Percentiles rank a stretch among this genome's conserved stretches.
Evolutionary conservation across 2,797 vertebrate species (phyloP).

Genomic region (Gadopsis bispinosus): DNA sequence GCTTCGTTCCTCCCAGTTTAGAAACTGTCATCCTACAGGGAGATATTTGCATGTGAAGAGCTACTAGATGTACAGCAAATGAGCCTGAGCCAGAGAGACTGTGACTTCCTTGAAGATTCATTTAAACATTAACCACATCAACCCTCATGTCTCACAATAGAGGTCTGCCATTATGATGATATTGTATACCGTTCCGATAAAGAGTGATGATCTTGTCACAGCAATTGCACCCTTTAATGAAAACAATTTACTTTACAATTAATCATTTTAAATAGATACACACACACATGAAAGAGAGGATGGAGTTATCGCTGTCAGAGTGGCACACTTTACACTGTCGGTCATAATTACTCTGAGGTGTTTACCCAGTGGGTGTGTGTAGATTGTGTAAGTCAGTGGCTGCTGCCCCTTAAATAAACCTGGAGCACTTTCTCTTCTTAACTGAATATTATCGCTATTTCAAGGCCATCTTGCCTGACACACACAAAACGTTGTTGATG

Average conservation of each 20-base stretch:
- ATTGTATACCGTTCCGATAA: not conserved
- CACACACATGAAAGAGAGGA: not conserved
- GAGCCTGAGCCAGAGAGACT: not conserved
- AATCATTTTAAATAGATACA: not conserved
- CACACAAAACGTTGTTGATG: conserved; percentile 26
- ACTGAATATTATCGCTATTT: conserved; percentile 23
- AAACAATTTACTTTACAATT: not conserved
- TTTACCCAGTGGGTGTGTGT: conserved; percentile 60
- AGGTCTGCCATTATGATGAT: not conserved
- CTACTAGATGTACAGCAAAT: not conserved
- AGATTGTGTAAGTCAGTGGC: not conserved
- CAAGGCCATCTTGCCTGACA: conserved; percentile 20
- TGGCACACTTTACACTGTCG: conserved; percentile 56
- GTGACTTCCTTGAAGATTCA: conserved; percentile 3
- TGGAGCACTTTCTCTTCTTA: conserved; percentile 1
- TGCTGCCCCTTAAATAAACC: conserved; percentile 16
- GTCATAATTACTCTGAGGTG: conserved; percentile 57
- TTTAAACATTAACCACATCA: conserved; percentile 20
- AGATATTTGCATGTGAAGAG: not conserved
- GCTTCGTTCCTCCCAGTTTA: not conserved
- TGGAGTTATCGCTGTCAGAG: not conserved
- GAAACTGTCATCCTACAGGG: not conserved
- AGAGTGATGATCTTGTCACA: conserved; percentile 1
- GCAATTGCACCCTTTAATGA: conserved; percentile 5
- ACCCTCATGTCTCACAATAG: not conserved